Base-by-base conservation (phyloP, 2,797 vertebrate species). In the Gymnothorax javanicus region DNA sequence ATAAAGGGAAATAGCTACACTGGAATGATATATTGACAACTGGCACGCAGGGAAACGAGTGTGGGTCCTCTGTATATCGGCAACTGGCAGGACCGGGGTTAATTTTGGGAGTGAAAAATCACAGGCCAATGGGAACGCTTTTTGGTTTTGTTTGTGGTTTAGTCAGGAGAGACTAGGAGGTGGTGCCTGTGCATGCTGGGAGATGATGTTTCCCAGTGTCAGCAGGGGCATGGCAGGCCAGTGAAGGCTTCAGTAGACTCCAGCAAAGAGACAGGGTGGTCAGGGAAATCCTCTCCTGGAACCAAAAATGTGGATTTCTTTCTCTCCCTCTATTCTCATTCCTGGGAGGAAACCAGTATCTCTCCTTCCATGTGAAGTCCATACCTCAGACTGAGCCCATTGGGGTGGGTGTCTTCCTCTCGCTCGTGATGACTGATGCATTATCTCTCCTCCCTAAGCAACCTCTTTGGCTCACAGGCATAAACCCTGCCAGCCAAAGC, bases 121-220 rank as follows among this genome's bases (percentile, higher is more conserved):
- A 43, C 23, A 25, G 64, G 23, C 25, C 64, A 69, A n/a, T 7
- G 11, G 64, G n/a, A n/a, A n/a, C 64, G 23, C n/a, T 2, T 67
- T 7, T 67, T 25, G 60, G 60, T 62, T n/a, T 20, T n/a, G 64
- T 20, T 7, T 20, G 20, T 11, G 23, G 20, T n/a, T 67, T 67
- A n/a, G 73, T 77, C 73, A 15, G 12, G 43, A 77, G 12, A 43
- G 73, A 17, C 73, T 15, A 50, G 15, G 73, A 54, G 17, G 77
- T 23, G 50, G n/a, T 52, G 33, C 33, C 43, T 77, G 73, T 77
- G 73, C 43, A 77, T 77, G 73, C 71, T 75, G 71, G 71, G 71
- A 64, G 43, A 71, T 9, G 7, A 13, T 15, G 12, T 43, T 75
- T 12, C 71, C 25, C 71, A 43, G 71, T 43, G 77, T 20, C 17